Evolutionary conservation across 2,113 vertebrate genomes (phyloP), one percentile per base, ranked within the genome.

Genomic region (Gorilla gorilla): DNA sequence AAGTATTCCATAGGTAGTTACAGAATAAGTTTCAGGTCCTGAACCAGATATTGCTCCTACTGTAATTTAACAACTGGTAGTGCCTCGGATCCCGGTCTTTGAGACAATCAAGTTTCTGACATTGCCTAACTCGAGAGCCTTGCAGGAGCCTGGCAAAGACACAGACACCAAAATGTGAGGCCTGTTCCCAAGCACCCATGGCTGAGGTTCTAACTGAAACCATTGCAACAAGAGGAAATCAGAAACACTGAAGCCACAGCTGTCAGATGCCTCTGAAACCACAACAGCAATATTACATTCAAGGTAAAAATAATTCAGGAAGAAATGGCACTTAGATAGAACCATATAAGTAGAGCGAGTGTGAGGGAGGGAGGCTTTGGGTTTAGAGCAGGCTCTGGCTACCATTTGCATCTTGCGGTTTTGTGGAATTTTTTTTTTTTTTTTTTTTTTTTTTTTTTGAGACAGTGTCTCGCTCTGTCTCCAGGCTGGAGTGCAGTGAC

Each of bases 321-420:
- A 72, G 50, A 22, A 38, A 45, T 5, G 22, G 13, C 1, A 0
- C 50, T 18, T 30, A 40, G 18, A 17, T 3, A 23, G 73, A 45
- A 18, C 13, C 38, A 14, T 25, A 2, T 1, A 14, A 23, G 8
- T 1, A 13, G 2, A 45, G 40, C 2, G 40, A 87, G 30, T 0
- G 0, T 1, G 9, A 52, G 40, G 9, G 9, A 52, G 40, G 9
- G 18, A 16, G 2, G 1, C 25, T 25, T 40, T 16, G 0, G 6
- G 35, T 14, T 13, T 1, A 23, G 0, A 0, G 40, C 14, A 30
- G n/a, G 18, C 2, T 3, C 82, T 20, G 23, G 25, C 9, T 40
- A 0, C 35, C 16, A 2, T 32, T 3, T 13, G 3, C 1, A 7
- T 25, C 57, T 66, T 32, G 12, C 18, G 66, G 59, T 52, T 1